Evolutionary conservation across 1,140 invertebrate species (phyloP).

Genomic region (Habropoda laboriosa): DNA sequence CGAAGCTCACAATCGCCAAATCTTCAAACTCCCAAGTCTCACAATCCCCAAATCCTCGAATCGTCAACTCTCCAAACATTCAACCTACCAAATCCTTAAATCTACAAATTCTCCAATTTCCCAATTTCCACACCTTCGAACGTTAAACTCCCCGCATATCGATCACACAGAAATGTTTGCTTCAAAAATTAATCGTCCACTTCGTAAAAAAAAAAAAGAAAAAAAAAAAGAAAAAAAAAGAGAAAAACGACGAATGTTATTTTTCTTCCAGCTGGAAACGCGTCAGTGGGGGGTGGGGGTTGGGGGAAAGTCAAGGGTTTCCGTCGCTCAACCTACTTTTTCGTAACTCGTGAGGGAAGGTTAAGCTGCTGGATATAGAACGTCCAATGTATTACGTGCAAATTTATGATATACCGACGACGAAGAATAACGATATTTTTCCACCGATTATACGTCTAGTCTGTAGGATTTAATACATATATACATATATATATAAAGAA

Average conservation of each 20-base stretch:
- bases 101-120: background rate
- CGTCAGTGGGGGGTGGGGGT: background rate
- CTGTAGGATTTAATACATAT: constrained; percentile 43
- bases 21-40: too few species aligned
- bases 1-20: too few species aligned
- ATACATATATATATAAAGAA: background rate
- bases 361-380: constrained; percentile 59
- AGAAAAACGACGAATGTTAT: background rate
- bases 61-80: too few species aligned
- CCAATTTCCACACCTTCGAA: too few species aligned
- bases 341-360: constrained; percentile 18
- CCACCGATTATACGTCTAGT: constrained; percentile 67
- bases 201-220: too few species aligned
- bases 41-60: too few species aligned
- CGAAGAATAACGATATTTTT: constrained; percentile 73
- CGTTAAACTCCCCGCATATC: too few species aligned
- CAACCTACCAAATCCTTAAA: too few species aligned
- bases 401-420: constrained; percentile 70
- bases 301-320: constrained; percentile 4
- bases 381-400: constrained; percentile 67
- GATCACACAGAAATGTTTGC: background rate
- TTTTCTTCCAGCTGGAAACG: background rate
- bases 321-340: constrained; percentile 40
- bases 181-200: background rate
- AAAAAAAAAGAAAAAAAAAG: background rate